phyloP scores from a whole-genome alignment of 2,888 invertebrate genomes.

The Andrena minutula region DNA sequence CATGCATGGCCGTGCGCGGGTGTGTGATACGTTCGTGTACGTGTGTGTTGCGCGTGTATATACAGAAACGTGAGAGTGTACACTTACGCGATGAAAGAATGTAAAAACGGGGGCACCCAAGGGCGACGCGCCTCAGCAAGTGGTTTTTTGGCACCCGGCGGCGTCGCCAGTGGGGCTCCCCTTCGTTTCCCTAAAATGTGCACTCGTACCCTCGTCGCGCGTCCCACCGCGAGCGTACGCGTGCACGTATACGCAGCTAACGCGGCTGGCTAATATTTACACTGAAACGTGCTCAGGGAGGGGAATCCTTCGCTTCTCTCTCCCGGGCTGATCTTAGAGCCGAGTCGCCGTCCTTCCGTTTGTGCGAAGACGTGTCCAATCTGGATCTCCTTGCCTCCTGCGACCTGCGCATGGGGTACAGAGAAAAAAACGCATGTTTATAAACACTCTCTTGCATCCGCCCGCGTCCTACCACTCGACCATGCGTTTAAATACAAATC shows the following conservation, averaged over 20 bases:
- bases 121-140: constrained; percentile 48
- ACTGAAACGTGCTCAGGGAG: constrained; percentile 42
- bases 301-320: neutral
- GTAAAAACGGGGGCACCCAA: constrained; percentile 33
- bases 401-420: constrained; percentile 28
- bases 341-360: constrained; percentile 48
- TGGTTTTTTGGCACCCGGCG: constrained; percentile 65
- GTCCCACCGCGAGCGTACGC: constrained; percentile 16
- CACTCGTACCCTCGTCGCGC: constrained; percentile 14
- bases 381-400: constrained; percentile 46
- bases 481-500: neutral
- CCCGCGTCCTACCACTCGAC: neutral
- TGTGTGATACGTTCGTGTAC: constrained; percentile 22
- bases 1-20: constrained; percentile 52
- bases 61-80: constrained; percentile 58
- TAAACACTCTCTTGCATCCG: constrained; percentile 23
- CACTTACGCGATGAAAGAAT: constrained; percentile 68
- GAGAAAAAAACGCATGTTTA: constrained; percentile 13
- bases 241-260: constrained; percentile 28
- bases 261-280: constrained; percentile 61
- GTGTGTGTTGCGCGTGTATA: constrained; percentile 45
- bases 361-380: constrained; percentile 62
- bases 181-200: neutral
- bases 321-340: constrained; percentile 45
- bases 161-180: constrained; percentile 24